A percentile compares a stretch with the other conserved stretches of the same genome.
phyloP scores from a whole-genome alignment of 2,888 invertebrate species.

The Cantharis rustica region DNA sequence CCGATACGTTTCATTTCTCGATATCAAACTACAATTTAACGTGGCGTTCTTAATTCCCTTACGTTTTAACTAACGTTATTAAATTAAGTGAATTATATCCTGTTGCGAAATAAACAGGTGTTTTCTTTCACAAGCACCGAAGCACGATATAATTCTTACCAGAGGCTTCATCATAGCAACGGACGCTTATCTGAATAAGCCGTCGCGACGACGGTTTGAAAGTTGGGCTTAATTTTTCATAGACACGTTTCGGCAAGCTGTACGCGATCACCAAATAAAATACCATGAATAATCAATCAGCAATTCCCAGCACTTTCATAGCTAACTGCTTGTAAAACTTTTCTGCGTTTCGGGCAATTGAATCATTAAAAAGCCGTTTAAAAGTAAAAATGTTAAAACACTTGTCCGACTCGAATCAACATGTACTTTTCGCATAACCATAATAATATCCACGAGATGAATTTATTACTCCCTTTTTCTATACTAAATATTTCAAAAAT shows the following conservation, averaged over 20 bases:
- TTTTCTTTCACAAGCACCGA: conserved; percentile 27
- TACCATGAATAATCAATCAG: conserved; percentile 35
- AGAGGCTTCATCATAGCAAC: conserved; percentile 29
- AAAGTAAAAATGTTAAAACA: background rate
- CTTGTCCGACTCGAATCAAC: background rate
- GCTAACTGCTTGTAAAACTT: conserved; percentile 34
- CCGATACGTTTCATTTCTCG: background rate
- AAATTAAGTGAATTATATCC: conserved; percentile 25
- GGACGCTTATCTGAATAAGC: conserved; percentile 31
- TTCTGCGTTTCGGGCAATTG: conserved; percentile 25
- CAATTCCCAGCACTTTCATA: conserved; percentile 29
- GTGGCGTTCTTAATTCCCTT: conserved; percentile 12
- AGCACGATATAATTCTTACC: conserved; percentile 28
- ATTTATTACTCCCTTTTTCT: background rate
- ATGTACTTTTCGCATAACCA: background rate
- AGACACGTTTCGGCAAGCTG: conserved; percentile 29
- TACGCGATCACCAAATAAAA: conserved; percentile 33
- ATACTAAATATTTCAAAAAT: background rate
- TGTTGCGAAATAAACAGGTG: conserved; percentile 26
- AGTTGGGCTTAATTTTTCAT: conserved; percentile 32
- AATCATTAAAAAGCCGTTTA: conserved; percentile 22
- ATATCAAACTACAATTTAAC: conserved; percentile 24
- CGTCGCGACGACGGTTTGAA: conserved; percentile 15
- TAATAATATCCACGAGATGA: background rate
- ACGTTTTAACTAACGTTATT: conserved; percentile 25